Conservation (phyloP, 1,140 invertebrate genomes). For the Lepidurus arcticus region DNA sequence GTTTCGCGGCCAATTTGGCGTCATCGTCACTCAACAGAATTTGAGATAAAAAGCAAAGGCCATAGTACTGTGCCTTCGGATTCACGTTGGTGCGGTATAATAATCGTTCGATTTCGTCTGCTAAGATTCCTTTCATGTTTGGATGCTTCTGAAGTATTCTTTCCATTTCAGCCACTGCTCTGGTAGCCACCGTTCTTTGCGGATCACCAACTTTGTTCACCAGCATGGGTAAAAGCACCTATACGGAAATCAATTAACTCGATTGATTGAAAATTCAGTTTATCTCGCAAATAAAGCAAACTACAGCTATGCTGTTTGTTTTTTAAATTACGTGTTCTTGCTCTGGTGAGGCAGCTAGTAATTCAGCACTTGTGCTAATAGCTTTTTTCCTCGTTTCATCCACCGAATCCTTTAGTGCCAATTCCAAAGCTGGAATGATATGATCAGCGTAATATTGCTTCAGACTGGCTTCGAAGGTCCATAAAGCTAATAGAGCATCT, state of each 20-base stretch:
- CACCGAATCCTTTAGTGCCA: conserved; percentile 59
- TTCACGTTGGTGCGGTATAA: conserved; percentile 74
- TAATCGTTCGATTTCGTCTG: conserved; percentile 81
- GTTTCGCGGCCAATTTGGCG: conserved; percentile 64
- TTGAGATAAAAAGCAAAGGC: conserved; percentile 83
- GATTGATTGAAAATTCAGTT: conserved; percentile 32
- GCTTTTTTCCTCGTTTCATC: conserved; percentile 77
- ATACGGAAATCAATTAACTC: conserved; percentile 45
- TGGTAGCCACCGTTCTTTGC: conserved; percentile 74
- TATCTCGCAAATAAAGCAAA: conserved; percentile 30
- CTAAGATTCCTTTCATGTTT: conserved; percentile 83
- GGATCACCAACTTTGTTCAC: conserved; percentile 97
- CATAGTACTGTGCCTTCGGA: conserved; percentile 83
- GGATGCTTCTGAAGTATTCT: conserved; percentile 79
- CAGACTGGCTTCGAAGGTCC: conserved; percentile 76
- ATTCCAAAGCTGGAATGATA: conserved; percentile 60
- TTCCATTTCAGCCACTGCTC: conserved; percentile 76
- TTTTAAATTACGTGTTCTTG: conserved; percentile 60
- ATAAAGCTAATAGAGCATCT: conserved; percentile 47
- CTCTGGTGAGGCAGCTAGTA: conserved; percentile 77
- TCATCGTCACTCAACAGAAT: conserved; percentile 66
- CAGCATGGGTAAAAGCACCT: conserved; percentile 66
- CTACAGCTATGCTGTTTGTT: conserved; percentile 45
- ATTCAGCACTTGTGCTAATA: conserved; percentile 66
- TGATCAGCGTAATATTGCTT: conserved; percentile 63